Conservation (phyloP, 92 coral and sea anemone genomes). For the Pocillopora grandis region DNA sequence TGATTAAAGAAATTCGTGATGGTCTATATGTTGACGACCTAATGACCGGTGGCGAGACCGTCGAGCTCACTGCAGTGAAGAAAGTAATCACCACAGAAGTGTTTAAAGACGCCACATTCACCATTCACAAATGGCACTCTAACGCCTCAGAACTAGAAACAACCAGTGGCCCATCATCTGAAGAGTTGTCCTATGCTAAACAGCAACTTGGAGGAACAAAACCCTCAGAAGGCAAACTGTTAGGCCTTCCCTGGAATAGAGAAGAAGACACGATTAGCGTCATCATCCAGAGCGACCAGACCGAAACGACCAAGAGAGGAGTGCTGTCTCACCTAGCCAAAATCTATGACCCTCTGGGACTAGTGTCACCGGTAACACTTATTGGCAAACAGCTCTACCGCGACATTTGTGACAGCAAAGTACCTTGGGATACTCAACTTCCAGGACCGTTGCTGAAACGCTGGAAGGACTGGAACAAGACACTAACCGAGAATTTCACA, state of each 20-base stretch:
- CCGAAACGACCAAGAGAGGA: conserved; percentile 60
- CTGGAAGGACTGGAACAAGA: conserved; percentile 47
- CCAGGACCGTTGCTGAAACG: conserved; percentile 42
- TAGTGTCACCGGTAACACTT: conserved; percentile 52
- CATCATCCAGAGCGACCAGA: conserved; percentile 28
- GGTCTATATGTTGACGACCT: conserved; percentile 67
- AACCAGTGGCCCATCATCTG: conserved; percentile 1
- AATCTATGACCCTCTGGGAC: conserved; percentile 61
- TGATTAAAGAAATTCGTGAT: conserved; percentile 23
- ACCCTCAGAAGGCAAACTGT: conserved; percentile 49
- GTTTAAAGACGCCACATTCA: conserved; percentile 40
- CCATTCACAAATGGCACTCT: conserved; percentile 33
- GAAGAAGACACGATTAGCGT: conserved; percentile 49
- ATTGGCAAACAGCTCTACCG: conserved; percentile 59
- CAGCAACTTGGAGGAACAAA: conserved; percentile 53
- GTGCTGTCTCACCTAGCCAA: conserved; percentile 49
- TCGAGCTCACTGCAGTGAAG: conserved; percentile 34
- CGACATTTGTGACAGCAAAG: conserved; percentile 54
- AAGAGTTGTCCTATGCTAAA: conserved; percentile 56
- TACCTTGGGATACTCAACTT: conserved; percentile 60
- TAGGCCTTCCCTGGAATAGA: conserved; percentile 59
- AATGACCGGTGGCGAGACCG: conserved; percentile 44
- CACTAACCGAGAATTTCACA: conserved; percentile 36
- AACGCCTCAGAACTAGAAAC: conserved; percentile 39
- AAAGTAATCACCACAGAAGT: conserved; percentile 35